Percentiles rank a stretch among this genome's conserved stretches.
Conservation (phyloP, 2,888 invertebrate species). For the Cheilosia variabilis region DNA sequence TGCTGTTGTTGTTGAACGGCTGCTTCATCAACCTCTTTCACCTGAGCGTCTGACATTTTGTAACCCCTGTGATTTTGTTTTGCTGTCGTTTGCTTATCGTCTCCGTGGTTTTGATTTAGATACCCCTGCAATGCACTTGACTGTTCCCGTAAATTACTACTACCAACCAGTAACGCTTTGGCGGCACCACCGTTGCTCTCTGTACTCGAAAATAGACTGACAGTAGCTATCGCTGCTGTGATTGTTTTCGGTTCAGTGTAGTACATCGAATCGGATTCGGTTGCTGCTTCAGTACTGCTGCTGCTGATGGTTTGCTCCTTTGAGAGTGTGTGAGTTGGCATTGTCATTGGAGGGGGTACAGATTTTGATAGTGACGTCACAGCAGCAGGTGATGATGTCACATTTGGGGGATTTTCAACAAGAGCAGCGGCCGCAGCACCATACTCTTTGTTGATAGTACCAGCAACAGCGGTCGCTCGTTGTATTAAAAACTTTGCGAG, state of each 20-base stretch:
- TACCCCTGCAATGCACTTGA: constrained; percentile 6
- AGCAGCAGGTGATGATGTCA: constrained; percentile 64
- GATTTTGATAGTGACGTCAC: constrained; percentile 77
- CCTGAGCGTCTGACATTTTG: constrained; percentile 56
- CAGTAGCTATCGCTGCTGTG: constrained; percentile 73
- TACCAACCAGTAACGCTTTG: constrained; percentile 30
- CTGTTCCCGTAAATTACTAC: constrained; percentile 57
- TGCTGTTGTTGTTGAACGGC: constrained; percentile 13
- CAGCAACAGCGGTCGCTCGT: constrained; percentile 59
- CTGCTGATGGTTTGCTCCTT: constrained; percentile 75
- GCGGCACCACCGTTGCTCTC: constrained; percentile 55
- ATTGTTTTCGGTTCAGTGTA: constrained; percentile 69
- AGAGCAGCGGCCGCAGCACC: constrained; percentile 39
- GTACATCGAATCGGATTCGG: constrained; percentile 52
- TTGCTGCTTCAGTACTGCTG: constrained; percentile 29
- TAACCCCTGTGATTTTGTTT: constrained; percentile 27
- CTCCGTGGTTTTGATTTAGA: constrained; percentile 11
- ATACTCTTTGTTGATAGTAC: constrained; percentile 53
- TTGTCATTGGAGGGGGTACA: constrained; percentile 71
- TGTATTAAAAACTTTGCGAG: constrained; percentile 78
- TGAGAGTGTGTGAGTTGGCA: constrained; percentile 78
- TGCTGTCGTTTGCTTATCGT: constrained; percentile 18
- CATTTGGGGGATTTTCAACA: constrained; percentile 76
- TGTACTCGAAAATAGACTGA: constrained; percentile 71
- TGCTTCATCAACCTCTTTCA: constrained; percentile 48